A percentile compares a stretch with the other conserved stretches of the same genome.
phyloP scores from a whole-genome alignment of 2,113 vertebrate species.

The Athene cunicularia region DNA sequence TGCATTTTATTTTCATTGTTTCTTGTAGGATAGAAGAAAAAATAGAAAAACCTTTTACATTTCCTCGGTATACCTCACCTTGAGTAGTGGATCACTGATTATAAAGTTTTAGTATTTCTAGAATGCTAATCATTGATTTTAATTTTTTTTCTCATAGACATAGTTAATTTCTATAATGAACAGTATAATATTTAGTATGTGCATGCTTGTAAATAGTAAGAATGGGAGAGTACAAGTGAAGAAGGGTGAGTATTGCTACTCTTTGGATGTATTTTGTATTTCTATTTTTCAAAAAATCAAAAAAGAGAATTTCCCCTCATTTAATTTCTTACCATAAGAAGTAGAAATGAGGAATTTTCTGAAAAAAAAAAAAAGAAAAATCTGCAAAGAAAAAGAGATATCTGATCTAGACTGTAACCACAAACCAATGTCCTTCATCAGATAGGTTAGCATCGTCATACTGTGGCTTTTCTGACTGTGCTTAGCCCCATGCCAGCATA shows the following conservation, averaged over 20 bases:
- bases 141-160: background rate
- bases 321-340: background rate
- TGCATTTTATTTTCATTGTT: background rate
- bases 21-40: background rate
- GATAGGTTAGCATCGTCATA: background rate
- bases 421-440: background rate
- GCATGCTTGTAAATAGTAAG: too few species aligned
- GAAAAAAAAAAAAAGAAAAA: accelerated
- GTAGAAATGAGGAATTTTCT: background rate
- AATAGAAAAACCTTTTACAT: background rate
- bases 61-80: background rate
- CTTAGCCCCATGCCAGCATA: background rate
- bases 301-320: background rate
- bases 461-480: background rate
- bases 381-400: background rate
- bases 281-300: background rate
- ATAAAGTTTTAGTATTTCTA: background rate
- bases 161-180: background rate
- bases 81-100: background rate
- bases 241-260: background rate
- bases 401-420: background rate
- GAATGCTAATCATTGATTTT: background rate
- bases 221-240: background rate
- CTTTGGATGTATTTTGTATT: background rate
- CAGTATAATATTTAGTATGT: background rate